Conservation (phyloP, 2,888 invertebrate species). For the Ophioninae sp. region DNA sequence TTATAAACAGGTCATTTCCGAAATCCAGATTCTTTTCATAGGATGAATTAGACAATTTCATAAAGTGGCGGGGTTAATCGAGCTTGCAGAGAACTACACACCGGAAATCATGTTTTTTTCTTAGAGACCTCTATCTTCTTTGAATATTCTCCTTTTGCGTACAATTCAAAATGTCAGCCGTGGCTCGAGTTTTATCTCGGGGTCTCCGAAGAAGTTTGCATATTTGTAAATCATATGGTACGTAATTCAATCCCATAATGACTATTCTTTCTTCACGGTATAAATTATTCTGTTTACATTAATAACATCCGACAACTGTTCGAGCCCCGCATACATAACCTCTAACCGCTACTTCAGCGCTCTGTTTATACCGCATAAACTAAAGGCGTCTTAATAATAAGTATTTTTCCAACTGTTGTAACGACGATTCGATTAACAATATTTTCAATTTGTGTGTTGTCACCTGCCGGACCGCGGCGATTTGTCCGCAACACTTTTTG, state of each 20-base stretch:
- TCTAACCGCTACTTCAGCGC: neutral
- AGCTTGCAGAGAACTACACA: neutral
- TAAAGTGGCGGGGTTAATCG: neutral
- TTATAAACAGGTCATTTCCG: neutral
- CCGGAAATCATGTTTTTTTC: neutral
- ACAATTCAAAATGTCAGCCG: conserved; percentile 66
- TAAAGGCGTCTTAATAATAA: neutral
- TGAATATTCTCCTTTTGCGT: neutral
- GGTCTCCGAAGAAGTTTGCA: conserved; percentile 63
- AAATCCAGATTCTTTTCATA: neutral
- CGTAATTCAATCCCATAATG: conserved; percentile 14
- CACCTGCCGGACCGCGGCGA: neutral
- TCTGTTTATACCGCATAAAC: neutral
- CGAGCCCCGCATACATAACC: conserved; percentile 32
- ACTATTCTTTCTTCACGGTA: neutral
- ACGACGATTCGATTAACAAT: neutral
- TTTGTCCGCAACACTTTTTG: neutral
- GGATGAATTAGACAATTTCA: neutral
- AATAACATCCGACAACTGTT: neutral
- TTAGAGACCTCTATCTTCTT: neutral
- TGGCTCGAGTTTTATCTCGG: conserved; percentile 62
- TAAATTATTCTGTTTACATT: neutral
- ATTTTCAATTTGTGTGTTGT: conserved; percentile 10
- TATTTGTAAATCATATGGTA: conserved; percentile 64
- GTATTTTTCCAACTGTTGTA: neutral